These are phyloP conservation scores for Sebastolobus altivelis DNA, from an alignment of 2,797 vertebrate species.

Conservation along the genomic window DNA sequence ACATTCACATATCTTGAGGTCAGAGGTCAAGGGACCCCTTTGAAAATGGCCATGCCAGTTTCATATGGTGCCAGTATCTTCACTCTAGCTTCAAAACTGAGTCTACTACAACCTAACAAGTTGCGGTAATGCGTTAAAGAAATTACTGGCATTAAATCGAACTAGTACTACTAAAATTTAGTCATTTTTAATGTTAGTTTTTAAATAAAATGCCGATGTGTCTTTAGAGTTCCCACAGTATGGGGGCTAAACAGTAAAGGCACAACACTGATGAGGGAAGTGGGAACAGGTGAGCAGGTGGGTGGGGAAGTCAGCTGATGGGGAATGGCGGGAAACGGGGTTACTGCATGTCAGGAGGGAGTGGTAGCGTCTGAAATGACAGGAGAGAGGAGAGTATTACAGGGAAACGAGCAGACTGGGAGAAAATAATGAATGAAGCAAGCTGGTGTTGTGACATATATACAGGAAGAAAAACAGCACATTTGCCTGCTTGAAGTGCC, in stretches of 20 bases:
- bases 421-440: neutral
- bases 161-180: too few species aligned
- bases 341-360: neutral
- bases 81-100: too few species aligned
- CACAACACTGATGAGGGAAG: neutral
- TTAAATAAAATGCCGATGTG: neutral
- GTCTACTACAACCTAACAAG: too few species aligned
- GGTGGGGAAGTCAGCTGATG: neutral
- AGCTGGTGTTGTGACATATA: neutral
- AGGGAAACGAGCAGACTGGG: neutral
- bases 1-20: too few species aligned
- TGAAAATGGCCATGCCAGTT: too few species aligned
- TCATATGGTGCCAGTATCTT: too few species aligned
- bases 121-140: too few species aligned
- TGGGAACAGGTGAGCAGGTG: neutral
- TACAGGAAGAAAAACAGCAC: neutral
- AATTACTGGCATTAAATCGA: too few species aligned
- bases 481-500: neutral
- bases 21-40: too few species aligned
- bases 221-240: neutral
- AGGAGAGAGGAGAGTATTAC: neutral
- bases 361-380: neutral
- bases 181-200: neutral
- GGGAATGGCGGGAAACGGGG: neutral
- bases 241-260: neutral